Evolutionary conservation across 2,888 invertebrate genomes (phyloP).

Genomic region (Stenodera caucasica): DNA sequence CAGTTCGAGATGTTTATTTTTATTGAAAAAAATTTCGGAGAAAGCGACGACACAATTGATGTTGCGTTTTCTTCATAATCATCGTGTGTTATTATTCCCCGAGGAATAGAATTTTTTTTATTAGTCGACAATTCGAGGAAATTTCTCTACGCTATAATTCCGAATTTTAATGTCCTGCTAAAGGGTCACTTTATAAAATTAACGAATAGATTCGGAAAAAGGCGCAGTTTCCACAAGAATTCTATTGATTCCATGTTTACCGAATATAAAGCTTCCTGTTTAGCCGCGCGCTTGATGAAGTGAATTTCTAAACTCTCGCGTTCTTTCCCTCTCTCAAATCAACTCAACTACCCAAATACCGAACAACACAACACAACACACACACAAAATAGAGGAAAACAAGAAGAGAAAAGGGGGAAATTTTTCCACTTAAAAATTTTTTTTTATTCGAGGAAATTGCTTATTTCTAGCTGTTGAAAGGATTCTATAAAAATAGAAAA

Average conservation of each 20-base stretch:
- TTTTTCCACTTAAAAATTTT: constrained; percentile 1
- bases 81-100: no score
- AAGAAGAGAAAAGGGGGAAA: not conserved
- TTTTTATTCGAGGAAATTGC: not conserved
- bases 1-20: no score
- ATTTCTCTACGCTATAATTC: no score
- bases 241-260: constrained; percentile 29
- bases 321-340: not conserved
- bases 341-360: not conserved
- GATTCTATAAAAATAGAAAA: not conserved
- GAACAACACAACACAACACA: not conserved
- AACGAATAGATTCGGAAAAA: no score
- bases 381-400: not conserved
- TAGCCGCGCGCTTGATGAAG: constrained; percentile 26
- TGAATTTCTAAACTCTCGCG: constrained; percentile 12
- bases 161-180: no score
- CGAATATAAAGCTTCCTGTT: constrained; percentile 27
- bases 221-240: constrained; percentile 16
- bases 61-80: no score
- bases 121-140: no score
- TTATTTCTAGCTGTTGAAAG: not conserved
- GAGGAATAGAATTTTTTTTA: no score
- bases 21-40: no score
- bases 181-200: not conserved
- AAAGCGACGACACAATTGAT: no score